Evolutionary conservation across 2,113 vertebrate species (phyloP).

Genomic region (Aegithalos caudatus): DNA sequence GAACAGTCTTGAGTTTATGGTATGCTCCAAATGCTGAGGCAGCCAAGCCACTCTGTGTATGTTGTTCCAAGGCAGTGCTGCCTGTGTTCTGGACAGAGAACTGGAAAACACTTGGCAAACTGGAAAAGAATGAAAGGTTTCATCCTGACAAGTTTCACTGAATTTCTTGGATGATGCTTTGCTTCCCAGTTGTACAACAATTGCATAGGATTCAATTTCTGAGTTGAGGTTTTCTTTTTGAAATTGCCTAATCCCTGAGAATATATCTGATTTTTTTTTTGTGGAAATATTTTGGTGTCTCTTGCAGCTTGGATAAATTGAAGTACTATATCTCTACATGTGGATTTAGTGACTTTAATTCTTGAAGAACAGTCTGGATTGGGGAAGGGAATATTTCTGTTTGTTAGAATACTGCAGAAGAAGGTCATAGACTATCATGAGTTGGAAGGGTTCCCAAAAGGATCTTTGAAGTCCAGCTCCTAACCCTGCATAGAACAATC

Average conservation of each 20-base stretch:
- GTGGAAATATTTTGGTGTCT: background rate
- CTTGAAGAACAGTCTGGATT: background rate
- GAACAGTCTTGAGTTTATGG: background rate
- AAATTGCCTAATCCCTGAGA: background rate
- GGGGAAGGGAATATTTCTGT: background rate
- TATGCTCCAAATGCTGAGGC: background rate
- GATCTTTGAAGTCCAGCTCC: background rate
- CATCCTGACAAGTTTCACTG: background rate
- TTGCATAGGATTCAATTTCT: background rate
- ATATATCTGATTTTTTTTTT: background rate
- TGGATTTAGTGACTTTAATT: background rate
- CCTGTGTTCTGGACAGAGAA: background rate
- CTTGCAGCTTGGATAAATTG: background rate
- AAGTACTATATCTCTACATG: background rate
- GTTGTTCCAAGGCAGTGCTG: background rate
- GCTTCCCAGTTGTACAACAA: background rate
- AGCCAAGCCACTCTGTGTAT: accelerated
- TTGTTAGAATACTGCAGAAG: background rate
- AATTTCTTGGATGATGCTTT: background rate
- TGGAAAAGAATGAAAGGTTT: background rate
- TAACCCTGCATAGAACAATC: background rate
- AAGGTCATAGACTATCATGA: background rate
- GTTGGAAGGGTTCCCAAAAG: background rate
- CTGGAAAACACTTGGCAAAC: background rate
- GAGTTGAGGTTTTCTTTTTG: background rate